These are phyloP conservation scores for Procambarus virginalis DNA, from an alignment of 1,140 invertebrate species.

Conservation along the genomic window DNA sequence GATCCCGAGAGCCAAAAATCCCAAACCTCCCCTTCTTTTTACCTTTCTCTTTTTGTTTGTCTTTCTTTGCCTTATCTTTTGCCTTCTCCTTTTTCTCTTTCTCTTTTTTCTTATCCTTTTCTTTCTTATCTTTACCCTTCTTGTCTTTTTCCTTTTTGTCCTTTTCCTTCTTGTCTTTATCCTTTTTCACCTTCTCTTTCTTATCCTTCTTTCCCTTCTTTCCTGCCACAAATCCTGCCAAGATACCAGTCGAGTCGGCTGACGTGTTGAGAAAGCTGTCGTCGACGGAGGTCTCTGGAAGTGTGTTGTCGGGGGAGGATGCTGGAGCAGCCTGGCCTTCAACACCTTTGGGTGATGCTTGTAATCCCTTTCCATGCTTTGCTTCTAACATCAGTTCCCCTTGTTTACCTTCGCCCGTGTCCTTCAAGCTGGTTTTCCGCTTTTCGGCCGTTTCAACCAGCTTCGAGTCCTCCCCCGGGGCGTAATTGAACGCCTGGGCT, in stretches of 20 bases:
- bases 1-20: conserved; percentile 2
- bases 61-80: conserved; percentile 9
- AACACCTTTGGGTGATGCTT: too few species aligned
- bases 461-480: conserved; percentile 57
- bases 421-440: background rate
- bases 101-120: conserved; percentile 25
- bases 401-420: background rate
- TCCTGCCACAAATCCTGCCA: conserved; percentile 14
- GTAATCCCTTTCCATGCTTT: background rate
- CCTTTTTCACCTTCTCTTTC: conserved; percentile 53
- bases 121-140: conserved; percentile 18
- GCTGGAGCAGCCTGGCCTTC: background rate
- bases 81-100: conserved; percentile 20
- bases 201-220: conserved; percentile 67
- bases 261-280: conserved; percentile 13
- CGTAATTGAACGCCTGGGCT: conserved; percentile 70
- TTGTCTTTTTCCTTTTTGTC: conserved; percentile 9
- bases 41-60: conserved; percentile 8
- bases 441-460: background rate
- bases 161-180: conserved; percentile 61
- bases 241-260: conserved; percentile 28
- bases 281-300: conserved; percentile 58
- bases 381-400: background rate
- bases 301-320: conserved; percentile 24
- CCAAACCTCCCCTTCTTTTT: conserved; percentile 28